Evolutionary conservation across 1,140 invertebrate genomes (phyloP).

Genomic region (Spodoptera frugiperda): DNA sequence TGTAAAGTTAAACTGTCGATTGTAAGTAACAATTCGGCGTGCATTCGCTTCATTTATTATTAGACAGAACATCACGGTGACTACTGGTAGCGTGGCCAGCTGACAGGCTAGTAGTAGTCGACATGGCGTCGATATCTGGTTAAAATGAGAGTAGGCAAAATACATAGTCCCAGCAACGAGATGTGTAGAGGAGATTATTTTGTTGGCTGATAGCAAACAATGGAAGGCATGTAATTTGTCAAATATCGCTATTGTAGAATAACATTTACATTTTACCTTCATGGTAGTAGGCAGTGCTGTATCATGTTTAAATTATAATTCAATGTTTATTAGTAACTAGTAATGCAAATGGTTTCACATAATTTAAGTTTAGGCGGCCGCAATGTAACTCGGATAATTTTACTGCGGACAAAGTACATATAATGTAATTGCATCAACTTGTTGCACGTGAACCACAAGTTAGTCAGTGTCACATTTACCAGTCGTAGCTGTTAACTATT

Average conservation of each 20-base stretch:
- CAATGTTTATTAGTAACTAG: slow-evolving; percentile 31
- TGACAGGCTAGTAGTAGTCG: slow-evolving; percentile 7
- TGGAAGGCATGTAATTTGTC: slow-evolving; percentile 23
- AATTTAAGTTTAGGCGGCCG: slow-evolving; percentile 38
- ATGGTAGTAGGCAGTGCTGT: slow-evolving; percentile 40
- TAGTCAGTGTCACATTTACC: slow-evolving; percentile 34
- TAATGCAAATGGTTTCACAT: slow-evolving; percentile 40
- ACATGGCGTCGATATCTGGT: slow-evolving; percentile 53
- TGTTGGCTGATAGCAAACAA: slow-evolving; percentile 29
- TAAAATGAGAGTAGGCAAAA: slow-evolving; percentile 70
- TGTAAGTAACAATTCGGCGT: slow-evolving; percentile 9
- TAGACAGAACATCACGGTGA: slow-evolving; percentile 34
- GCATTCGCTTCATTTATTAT: slow-evolving; percentile 37
- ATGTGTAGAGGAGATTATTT: slow-evolving; percentile 10
- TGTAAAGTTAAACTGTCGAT: slow-evolving; percentile 5
- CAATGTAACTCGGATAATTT: not conserved
- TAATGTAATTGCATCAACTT: slow-evolving; percentile 26
- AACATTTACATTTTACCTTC: slow-evolving; percentile 24
- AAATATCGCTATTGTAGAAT: slow-evolving; percentile 18
- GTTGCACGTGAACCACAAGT: slow-evolving; percentile 34
- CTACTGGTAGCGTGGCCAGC: slow-evolving; percentile 10
- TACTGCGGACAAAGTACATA: slow-evolving; percentile 1
- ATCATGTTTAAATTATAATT: slow-evolving; percentile 40
- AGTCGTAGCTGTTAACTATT: slow-evolving; percentile 35
- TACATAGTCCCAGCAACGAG: slow-evolving; percentile 33